Base-by-base conservation (phyloP, 2,113 vertebrate species). In the Laticauda laticaudata region DNA sequence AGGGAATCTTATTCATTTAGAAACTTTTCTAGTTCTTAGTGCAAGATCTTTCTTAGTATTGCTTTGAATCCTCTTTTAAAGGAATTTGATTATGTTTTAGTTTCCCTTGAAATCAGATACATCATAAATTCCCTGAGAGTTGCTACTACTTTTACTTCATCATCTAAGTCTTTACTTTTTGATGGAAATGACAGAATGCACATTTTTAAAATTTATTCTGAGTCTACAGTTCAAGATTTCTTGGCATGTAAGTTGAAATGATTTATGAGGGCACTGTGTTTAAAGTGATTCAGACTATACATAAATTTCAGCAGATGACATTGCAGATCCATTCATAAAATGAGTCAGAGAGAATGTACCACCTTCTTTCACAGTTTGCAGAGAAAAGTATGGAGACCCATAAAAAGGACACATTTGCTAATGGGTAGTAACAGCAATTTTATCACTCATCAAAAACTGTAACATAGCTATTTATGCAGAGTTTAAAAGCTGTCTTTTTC, bases 271-370 rank as follows among this genome's bases (percentile, higher is more conserved):
- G 10, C 34, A 23, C 34, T 55, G 24, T 2, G 1, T 53, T 48
- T 26, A 34, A 11, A 51, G 64, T 87, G 86, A n/a, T 88, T 92
- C 57, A 69, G 56, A 14, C 7, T 23, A 88, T 55, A 64, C n/a
- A 88, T 9, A 53, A 23, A 69, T 92, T 11, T 92, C 59, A 89
- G 43, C 55, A 51, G 69, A 75, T 75, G 51, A 54, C 53, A 64
- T 81, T 92, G 75, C 34, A 81, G 23, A 92, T 89, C 59, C 61
- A 89, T 88, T 92, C 91, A 92, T 88, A 88, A 92, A 92, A 75
- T 55, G 61, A 92, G 9, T 92, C 87, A 75, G 10, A 45, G 56
- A 75, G 86, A 55, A 88, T n/a, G 88, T 34, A 55, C 23, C 54
- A 29, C 55, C 86, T n/a, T 15, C 87, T 92, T 92, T 88, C 86